phyloP scores from a whole-genome alignment of 1,140 invertebrate species.

The Drosophila eugracilis region DNA sequence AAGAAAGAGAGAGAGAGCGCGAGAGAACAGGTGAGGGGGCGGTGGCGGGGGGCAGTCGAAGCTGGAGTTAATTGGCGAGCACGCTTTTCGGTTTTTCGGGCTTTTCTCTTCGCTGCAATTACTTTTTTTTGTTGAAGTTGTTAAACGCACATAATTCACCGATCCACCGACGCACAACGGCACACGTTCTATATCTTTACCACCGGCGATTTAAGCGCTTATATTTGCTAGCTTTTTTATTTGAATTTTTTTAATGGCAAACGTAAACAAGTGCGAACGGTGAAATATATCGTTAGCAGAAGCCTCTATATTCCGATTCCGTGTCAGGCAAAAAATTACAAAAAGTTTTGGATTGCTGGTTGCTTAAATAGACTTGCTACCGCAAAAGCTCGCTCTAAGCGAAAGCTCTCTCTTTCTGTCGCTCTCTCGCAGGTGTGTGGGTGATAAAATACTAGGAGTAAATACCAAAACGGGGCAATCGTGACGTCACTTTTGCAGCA shows the following conservation, averaged over 20 bases:
- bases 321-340: slow-evolving; percentile 22
- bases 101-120: slow-evolving; percentile 53
- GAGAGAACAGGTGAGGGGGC: not conserved
- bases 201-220: slow-evolving; percentile 19
- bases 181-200: slow-evolving; percentile 19
- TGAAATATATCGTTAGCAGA: slow-evolving; percentile 34
- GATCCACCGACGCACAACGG: slow-evolving; percentile 30
- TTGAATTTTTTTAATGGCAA: slow-evolving; percentile 25
- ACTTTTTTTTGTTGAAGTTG: slow-evolving; percentile 16
- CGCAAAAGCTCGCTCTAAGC: slow-evolving; percentile 1
- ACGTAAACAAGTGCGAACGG: slow-evolving; percentile 38
- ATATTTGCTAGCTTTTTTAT: slow-evolving; percentile 3
- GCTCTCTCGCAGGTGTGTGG: slow-evolving; percentile 1
- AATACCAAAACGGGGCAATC: slow-evolving; percentile 1
- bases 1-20: not conserved
- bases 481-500: not conserved
- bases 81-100: slow-evolving; percentile 28
- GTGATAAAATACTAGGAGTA: not conserved
- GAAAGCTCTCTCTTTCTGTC: not conserved
- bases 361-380: slow-evolving; percentile 6
- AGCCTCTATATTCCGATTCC: slow-evolving; percentile 29
- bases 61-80: slow-evolving; percentile 33
- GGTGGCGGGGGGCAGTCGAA: slow-evolving; percentile 11
- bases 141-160: slow-evolving; percentile 29
- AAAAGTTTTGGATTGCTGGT: slow-evolving; percentile 11